These are phyloP conservation scores for Camponotus pennsylvanicus DNA, from an alignment of 1,140 invertebrate genomes.

Conservation along the genomic window DNA sequence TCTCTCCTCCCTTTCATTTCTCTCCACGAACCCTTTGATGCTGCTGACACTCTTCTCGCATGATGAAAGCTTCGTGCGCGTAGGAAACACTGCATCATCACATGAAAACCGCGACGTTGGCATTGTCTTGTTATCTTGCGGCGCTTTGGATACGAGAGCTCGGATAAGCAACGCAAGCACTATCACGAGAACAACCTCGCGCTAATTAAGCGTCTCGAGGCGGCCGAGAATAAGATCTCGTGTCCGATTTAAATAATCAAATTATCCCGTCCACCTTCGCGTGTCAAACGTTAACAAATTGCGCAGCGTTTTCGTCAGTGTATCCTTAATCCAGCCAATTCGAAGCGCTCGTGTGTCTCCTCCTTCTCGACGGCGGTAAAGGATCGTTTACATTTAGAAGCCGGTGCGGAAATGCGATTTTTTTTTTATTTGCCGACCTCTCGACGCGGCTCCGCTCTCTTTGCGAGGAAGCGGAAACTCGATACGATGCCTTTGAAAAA, in stretches of 20 bases:
- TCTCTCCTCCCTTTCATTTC: background rate
- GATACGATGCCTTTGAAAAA: slow-evolving; percentile 43
- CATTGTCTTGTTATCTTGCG: slow-evolving; percentile 22
- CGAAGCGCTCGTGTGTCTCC: background rate
- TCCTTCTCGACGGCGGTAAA: slow-evolving; percentile 3
- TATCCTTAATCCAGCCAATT: background rate
- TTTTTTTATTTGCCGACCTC: slow-evolving; percentile 52
- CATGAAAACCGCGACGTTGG: background rate
- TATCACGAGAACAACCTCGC: background rate
- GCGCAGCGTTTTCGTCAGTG: background rate
- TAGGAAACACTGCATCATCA: background rate
- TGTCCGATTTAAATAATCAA: background rate
- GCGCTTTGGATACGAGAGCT: background rate
- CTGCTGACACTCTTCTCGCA: slow-evolving; percentile 4
- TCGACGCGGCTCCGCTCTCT: slow-evolving; percentile 19
- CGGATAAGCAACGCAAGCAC: background rate
- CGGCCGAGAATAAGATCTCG: background rate
- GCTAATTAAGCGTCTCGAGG: slow-evolving; percentile 9
- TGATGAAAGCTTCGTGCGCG: background rate
- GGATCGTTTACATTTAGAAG: slow-evolving; percentile 54
- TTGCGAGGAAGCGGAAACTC: slow-evolving; percentile 48
- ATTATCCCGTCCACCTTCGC: background rate
- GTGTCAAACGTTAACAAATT: slow-evolving; percentile 1
- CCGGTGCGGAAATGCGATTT: slow-evolving; percentile 8
- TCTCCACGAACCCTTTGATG: slow-evolving; percentile 8